phyloP scores from a whole-genome alignment of 2,888 invertebrate species.

The Ectobius pallidus region DNA sequence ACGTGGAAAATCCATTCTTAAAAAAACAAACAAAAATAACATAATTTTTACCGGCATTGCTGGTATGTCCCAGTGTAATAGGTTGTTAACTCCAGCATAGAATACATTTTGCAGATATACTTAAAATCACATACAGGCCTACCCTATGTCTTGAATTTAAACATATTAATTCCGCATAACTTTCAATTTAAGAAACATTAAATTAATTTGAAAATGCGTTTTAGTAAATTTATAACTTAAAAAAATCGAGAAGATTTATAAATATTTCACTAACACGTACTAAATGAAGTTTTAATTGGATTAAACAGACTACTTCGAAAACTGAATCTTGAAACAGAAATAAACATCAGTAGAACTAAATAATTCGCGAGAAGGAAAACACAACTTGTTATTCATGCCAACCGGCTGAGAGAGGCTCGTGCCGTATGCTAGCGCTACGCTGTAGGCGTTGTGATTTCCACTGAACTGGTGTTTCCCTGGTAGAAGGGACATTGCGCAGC shows the following conservation, averaged over 20 bases:
- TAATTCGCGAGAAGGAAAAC: neutral
- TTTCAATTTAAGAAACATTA: neutral
- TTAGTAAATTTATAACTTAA: neutral
- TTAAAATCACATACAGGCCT: no score
- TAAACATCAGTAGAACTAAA: neutral
- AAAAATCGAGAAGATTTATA: neutral
- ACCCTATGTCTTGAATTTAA: neutral
- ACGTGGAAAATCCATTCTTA: no score
- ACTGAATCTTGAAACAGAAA: neutral
- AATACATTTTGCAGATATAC: no score
- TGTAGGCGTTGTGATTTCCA: constrained; percentile 48
- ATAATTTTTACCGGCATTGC: no score
- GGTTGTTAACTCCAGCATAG: no score
- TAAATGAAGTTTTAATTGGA: neutral
- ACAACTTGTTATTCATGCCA: no score
- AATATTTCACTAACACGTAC: neutral
- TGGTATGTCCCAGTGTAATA: no score
- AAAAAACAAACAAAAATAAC: no score
- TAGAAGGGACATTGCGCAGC: constrained; percentile 1
- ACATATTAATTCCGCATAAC: neutral
- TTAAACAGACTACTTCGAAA: neutral
- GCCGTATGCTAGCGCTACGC: constrained; percentile 34
- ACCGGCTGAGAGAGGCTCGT: no score
- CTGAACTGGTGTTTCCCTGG: constrained; percentile 10
- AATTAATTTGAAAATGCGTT: neutral